Evolutionary conservation across 2,888 invertebrate species (phyloP).

Genomic region (Machimus rusticus): DNA sequence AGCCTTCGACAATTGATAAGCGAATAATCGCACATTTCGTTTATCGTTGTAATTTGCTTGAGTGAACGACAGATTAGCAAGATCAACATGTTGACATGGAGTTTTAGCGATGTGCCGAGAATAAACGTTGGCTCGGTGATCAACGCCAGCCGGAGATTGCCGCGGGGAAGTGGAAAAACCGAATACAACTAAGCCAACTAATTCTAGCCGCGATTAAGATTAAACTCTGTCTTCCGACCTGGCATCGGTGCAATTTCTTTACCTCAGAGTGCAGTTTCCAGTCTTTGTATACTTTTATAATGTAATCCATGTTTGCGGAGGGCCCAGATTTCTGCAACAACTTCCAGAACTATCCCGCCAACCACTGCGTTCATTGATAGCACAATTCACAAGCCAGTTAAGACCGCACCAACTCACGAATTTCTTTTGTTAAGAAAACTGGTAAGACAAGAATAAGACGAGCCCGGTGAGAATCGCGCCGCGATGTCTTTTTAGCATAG

Average conservation of each 20-base stretch:
- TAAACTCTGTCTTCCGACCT: background rate
- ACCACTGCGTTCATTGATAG: background rate
- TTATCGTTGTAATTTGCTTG: slow-evolving; percentile 22
- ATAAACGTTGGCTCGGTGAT: background rate
- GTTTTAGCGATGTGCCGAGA: background rate
- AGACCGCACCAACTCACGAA: background rate
- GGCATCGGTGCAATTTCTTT: slow-evolving; percentile 45
- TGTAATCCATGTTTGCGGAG: slow-evolving; percentile 58
- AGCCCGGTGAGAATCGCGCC: background rate
- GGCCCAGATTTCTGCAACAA: background rate
- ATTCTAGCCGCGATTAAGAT: background rate
- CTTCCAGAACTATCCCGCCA: background rate
- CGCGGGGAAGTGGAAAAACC: background rate
- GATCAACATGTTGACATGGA: slow-evolving; percentile 27
- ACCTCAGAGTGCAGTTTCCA: slow-evolving; percentile 63
- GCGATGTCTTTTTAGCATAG: background rate
- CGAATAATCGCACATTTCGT: slow-evolving; percentile 4
- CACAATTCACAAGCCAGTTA: background rate
- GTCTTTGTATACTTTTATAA: slow-evolving; percentile 62
- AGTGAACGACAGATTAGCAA: slow-evolving; percentile 32
- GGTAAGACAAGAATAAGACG: background rate
- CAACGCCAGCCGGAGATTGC: background rate
- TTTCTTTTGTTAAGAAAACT: background rate
- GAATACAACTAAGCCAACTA: background rate
- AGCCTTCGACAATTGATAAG: slow-evolving; percentile 30